Conservation (phyloP, 2,888 invertebrate genomes). For the Coelogynopora nodosa region DNA sequence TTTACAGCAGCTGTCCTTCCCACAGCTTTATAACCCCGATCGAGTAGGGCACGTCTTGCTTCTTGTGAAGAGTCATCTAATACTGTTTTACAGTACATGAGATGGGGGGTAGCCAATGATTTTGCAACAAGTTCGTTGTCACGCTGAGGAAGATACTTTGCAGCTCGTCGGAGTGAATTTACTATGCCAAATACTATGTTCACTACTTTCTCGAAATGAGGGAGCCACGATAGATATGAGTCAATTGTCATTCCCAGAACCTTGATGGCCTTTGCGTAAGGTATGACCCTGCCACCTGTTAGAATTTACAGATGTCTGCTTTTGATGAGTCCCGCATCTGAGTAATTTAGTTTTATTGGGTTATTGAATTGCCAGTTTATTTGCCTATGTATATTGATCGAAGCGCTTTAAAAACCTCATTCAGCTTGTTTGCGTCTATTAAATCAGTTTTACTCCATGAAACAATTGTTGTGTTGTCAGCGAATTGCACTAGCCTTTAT, state of each 20-base stretch:
- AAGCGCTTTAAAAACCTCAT: not conserved
- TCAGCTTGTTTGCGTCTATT: not conserved
- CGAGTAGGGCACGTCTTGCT: not conserved
- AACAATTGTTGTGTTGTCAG: not conserved
- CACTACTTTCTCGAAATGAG: not conserved
- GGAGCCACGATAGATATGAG: not conserved
- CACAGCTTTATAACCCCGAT: not conserved
- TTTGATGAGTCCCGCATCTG: not conserved
- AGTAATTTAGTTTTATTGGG: not conserved
- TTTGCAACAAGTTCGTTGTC: not conserved
- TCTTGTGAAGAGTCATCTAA: not conserved
- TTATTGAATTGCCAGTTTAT: not conserved
- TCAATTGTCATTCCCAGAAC: not conserved
- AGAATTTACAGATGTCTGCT: not conserved
- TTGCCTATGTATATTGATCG: not conserved
- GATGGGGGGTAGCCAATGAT: not conserved
- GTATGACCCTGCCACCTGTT: not conserved
- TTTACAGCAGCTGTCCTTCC: not conserved
- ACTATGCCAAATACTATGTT: not conserved
- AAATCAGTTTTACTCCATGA: not conserved
- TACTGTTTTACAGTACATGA: not conserved
- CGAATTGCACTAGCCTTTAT: not conserved
- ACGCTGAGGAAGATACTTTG: not conserved
- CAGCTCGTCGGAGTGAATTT: not conserved
- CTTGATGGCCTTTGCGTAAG: not conserved